Evolutionary conservation across 2,888 invertebrate genomes (phyloP).

Genomic region (Nymphalis c-album): DNA sequence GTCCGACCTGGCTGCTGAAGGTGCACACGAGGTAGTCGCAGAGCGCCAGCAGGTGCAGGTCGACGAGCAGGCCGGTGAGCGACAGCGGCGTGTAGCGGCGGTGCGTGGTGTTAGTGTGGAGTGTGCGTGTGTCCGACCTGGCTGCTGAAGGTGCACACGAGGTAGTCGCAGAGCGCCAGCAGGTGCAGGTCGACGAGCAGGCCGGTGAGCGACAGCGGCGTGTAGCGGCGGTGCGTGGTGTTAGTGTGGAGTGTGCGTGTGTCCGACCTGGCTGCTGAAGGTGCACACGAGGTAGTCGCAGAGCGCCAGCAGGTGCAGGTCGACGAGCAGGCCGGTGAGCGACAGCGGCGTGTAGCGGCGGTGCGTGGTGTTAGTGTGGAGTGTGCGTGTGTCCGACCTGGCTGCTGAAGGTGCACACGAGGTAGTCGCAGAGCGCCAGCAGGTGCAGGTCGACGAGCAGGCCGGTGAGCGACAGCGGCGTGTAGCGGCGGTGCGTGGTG

Average conservation of each 20-base stretch:
- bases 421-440: conserved; percentile 92
- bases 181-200: conserved; percentile 96
- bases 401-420: conserved; percentile 99
- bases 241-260: background rate
- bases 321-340: conserved; percentile 94
- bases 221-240: no score
- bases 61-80: conserved; percentile 94
- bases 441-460: conserved; percentile 96
- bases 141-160: conserved; percentile 99
- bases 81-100: conserved; percentile 88
- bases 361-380: no score
- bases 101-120: no score
- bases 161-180: conserved; percentile 92
- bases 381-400: conserved; percentile 26
- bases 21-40: conserved; percentile 98
- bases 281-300: conserved; percentile 98
- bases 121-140: conserved; percentile 79
- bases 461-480: conserved; percentile 91
- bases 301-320: conserved; percentile 94
- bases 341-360: conserved; percentile 86
- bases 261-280: conserved; percentile 88
- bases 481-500: no score
- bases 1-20: conserved; percentile 88
- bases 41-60: conserved; percentile 94
- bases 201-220: conserved; percentile 92